These are phyloP conservation scores for Hassar affinis DNA, from an alignment of 2,113 vertebrate genomes.

Conservation along the genomic window DNA sequence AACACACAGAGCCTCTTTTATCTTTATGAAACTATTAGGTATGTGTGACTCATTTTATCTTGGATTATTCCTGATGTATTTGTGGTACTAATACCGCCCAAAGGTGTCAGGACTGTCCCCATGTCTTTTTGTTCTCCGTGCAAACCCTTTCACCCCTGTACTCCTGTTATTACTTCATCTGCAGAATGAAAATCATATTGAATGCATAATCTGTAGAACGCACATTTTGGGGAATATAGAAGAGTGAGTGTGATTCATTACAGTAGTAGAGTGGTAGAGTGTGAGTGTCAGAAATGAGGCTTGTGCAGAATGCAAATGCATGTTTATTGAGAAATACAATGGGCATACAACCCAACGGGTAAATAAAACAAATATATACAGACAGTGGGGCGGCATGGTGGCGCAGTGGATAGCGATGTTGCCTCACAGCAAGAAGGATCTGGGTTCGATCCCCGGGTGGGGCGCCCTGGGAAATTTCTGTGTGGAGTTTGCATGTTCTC, in stretches of 20 bases:
- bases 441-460: too few relatives aligned
- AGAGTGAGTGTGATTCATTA: background rate
- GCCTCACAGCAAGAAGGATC: too few relatives aligned
- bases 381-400: background rate
- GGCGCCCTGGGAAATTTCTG: too few relatives aligned
- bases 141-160: background rate
- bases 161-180: background rate
- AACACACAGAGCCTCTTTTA: background rate
- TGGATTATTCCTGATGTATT: background rate
- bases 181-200: background rate
- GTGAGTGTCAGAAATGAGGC: background rate
- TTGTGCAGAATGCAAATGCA: background rate
- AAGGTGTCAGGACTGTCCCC: background rate
- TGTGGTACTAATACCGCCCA: background rate
- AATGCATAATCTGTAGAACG: background rate
- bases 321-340: background rate
- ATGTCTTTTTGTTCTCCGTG: background rate
- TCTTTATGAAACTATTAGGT: background rate
- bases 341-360: background rate
- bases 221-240: background rate
- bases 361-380: background rate
- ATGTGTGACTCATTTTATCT: slow-evolving; percentile 1
- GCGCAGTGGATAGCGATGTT: too few relatives aligned
- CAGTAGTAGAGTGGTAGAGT: background rate
- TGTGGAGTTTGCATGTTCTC: too few relatives aligned